Evolutionary conservation across 1,140 invertebrate genomes (phyloP).

Genomic region (Portunus trituberculatus): DNA sequence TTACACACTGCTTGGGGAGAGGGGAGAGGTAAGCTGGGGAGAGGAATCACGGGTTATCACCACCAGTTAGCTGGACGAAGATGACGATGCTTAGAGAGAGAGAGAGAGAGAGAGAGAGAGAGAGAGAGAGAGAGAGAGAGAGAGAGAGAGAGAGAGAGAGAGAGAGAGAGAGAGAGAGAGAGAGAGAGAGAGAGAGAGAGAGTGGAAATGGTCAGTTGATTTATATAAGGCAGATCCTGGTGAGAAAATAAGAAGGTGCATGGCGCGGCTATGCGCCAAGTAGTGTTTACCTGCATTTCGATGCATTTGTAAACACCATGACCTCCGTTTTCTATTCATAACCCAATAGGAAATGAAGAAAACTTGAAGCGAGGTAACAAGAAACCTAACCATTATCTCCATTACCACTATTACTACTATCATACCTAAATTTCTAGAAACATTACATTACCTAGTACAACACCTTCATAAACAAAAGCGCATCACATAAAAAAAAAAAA

Average conservation of each 20-base stretch:
- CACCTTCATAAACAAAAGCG: too few relatives aligned
- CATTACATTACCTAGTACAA: too few relatives aligned
- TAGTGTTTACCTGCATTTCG: too few relatives aligned
- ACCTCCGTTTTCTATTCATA: too few relatives aligned
- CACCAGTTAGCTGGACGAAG: neutral
- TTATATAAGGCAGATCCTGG: constrained; percentile 37
- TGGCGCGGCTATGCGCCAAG: too few relatives aligned
- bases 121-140: constrained; percentile 36
- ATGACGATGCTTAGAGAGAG: constrained; percentile 60
- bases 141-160: constrained; percentile 77
- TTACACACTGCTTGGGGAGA: constrained; percentile 76
- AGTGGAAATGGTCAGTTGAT: neutral
- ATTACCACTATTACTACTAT: too few relatives aligned
- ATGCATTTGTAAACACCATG: too few relatives aligned
- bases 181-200: constrained; percentile 37
- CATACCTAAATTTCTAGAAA: too few relatives aligned
- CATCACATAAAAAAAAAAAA: too few relatives aligned
- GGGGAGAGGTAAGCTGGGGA: neutral
- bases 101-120: constrained; percentile 77
- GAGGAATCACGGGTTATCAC: neutral
- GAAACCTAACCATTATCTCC: too few relatives aligned
- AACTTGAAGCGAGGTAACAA: too few relatives aligned
- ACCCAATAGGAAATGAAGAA: too few relatives aligned
- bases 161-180: constrained; percentile 33
- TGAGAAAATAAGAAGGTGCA: neutral